Percentiles rank a stretch among this genome's conserved stretches.
phyloP scores from a whole-genome alignment of 2,888 invertebrate species.

The Eilema caniola region DNA sequence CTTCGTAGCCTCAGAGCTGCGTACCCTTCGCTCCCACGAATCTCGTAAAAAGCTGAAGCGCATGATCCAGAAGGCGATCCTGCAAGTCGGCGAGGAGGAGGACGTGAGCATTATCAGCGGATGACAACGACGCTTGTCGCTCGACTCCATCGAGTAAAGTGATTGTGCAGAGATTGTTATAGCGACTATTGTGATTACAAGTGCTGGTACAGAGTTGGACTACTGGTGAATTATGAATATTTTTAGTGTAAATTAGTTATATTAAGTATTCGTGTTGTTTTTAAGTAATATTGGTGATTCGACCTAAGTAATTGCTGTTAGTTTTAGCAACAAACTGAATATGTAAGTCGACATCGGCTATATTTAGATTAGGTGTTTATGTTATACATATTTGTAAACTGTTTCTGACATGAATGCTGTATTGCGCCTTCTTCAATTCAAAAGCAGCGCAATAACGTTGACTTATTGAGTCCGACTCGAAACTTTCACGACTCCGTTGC shows the following conservation, averaged over 20 bases:
- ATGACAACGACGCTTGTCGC: slow-evolving; percentile 56
- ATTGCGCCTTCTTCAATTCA: too few relatives aligned
- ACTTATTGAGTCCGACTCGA: too few relatives aligned
- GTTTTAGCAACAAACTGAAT: background rate
- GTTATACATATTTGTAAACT: too few relatives aligned
- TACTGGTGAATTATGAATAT: slow-evolving; percentile 1
- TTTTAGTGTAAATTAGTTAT: background rate
- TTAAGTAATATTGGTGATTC: background rate
- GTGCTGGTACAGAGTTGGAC: background rate
- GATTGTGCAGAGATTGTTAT: slow-evolving; percentile 14
- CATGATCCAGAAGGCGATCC: slow-evolving; percentile 79
- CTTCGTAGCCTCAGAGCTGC: slow-evolving; percentile 81
- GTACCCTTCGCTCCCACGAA: slow-evolving; percentile 72
- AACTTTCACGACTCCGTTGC: too few relatives aligned
- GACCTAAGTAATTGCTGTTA: background rate
- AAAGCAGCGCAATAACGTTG: too few relatives aligned
- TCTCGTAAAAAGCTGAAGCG: slow-evolving; percentile 75
- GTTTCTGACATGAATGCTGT: too few relatives aligned
- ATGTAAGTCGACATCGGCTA: background rate
- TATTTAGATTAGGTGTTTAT: too few relatives aligned
- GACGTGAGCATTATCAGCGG: slow-evolving; percentile 65
- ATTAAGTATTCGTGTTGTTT: background rate
- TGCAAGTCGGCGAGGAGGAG: slow-evolving; percentile 76
- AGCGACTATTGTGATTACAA: background rate
- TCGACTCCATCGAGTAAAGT: slow-evolving; percentile 50